Percentiles rank a stretch among this genome's conserved stretches.
These are phyloP conservation scores for Euschistus heros DNA, from an alignment of 1,140 invertebrate genomes.

Conservation along the genomic window DNA sequence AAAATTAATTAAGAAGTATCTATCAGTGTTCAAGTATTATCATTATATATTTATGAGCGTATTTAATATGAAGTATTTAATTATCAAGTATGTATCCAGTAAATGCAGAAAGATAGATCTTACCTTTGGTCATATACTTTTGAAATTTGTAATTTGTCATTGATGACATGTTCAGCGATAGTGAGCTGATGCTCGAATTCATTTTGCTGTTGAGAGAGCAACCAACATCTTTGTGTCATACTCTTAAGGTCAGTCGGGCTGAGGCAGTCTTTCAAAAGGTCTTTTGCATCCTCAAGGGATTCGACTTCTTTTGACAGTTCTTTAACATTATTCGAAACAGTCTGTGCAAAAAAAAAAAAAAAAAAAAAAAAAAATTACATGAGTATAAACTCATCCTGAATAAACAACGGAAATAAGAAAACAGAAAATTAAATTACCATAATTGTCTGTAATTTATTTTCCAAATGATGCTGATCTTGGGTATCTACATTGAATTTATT, in stretches of 20 bases:
- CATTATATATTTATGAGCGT: too few species aligned
- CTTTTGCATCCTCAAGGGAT: slow-evolving; percentile 49
- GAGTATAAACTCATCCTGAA: neutral
- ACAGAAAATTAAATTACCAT: slow-evolving; percentile 23
- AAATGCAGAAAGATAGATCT: slow-evolving; percentile 5
- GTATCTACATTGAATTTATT: neutral
- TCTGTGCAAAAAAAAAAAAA: slow-evolving; percentile 17
- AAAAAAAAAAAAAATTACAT: too few species aligned
- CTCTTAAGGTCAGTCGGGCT: slow-evolving; percentile 78
- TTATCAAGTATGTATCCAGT: too few species aligned
- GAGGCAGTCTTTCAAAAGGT: slow-evolving; percentile 71
- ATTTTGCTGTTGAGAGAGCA: slow-evolving; percentile 63
- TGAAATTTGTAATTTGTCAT: slow-evolving; percentile 61
- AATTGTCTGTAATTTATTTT: slow-evolving; percentile 3
- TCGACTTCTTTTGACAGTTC: slow-evolving; percentile 6
- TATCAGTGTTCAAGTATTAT: too few species aligned
- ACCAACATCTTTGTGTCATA: slow-evolving; percentile 61
- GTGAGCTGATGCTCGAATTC: slow-evolving; percentile 69
- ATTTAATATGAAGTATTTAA: too few species aligned
- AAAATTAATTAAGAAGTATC: too few species aligned
- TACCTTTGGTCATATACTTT: slow-evolving; percentile 55
- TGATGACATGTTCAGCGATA: slow-evolving; percentile 57
- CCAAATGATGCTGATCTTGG: neutral
- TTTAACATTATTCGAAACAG: slow-evolving; percentile 17
- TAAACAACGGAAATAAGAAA: neutral